These are phyloP conservation scores for Aquatica leii DNA, from an alignment of 2,888 invertebrate species.

Conservation along the genomic window DNA sequence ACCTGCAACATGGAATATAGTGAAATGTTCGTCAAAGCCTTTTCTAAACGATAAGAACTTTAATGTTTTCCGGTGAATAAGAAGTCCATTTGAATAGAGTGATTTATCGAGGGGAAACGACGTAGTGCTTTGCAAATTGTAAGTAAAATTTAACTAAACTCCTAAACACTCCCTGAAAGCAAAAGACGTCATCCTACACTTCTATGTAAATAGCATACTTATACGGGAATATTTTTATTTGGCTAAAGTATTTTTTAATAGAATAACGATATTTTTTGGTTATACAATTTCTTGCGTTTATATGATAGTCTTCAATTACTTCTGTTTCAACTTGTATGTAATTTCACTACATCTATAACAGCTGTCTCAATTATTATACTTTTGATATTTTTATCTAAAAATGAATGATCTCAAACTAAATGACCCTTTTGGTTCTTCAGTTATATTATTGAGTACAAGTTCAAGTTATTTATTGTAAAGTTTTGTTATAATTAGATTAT, in stretches of 20 bases:
- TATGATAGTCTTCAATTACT: background rate
- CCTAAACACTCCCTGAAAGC: slow-evolving; percentile 41
- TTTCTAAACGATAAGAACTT: slow-evolving; percentile 46
- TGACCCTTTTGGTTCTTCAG: slow-evolving; percentile 12
- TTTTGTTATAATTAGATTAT: slow-evolving; percentile 10
- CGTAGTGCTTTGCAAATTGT: slow-evolving; percentile 39
- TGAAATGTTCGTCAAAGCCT: slow-evolving; percentile 37
- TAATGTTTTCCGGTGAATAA: slow-evolving; percentile 42
- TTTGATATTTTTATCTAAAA: slow-evolving; percentile 27
- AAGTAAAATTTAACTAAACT: slow-evolving; percentile 34
- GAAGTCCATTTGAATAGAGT: slow-evolving; percentile 31
- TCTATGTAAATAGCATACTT: slow-evolving; percentile 42
- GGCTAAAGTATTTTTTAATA: slow-evolving; percentile 27
- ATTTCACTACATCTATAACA: slow-evolving; percentile 19
- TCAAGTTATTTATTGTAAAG: slow-evolving; percentile 5
- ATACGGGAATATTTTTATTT: slow-evolving; percentile 49
- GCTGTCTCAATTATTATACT: slow-evolving; percentile 31
- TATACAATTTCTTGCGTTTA: background rate
- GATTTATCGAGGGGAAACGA: slow-evolving; percentile 34
- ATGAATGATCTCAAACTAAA: slow-evolving; percentile 14
- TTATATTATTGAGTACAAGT: slow-evolving; percentile 17
- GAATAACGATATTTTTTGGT: too few relatives aligned
- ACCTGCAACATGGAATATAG: background rate
- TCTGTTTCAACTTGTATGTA: background rate
- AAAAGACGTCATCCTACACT: slow-evolving; percentile 43